Evolutionary conservation across 1,140 invertebrate genomes (phyloP).

Genomic region (Whitmania pigra): DNA sequence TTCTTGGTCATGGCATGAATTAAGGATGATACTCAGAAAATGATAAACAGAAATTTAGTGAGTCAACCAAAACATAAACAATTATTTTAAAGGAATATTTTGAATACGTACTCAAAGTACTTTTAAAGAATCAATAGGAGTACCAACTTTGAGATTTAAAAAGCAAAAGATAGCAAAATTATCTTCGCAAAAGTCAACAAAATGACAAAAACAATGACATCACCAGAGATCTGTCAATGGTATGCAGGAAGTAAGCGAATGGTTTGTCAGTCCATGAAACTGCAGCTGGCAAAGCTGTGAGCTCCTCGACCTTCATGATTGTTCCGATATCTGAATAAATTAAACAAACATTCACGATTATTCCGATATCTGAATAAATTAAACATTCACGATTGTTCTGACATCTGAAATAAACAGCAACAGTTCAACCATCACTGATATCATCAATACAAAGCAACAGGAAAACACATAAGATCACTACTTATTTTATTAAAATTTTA

Average conservation of each 20-base stretch:
- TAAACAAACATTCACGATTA: constrained; percentile 81
- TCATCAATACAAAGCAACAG: neutral
- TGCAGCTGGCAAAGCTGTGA: constrained; percentile 74
- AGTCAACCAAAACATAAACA: neutral
- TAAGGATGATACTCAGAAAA: too few relatives aligned
- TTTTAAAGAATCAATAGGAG: neutral
- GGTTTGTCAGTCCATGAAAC: constrained; percentile 93
- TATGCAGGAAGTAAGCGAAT: constrained; percentile 86
- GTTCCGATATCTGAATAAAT: constrained; percentile 69
- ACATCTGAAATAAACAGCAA: constrained; percentile 56
- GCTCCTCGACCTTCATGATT: constrained; percentile 87
- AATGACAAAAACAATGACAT: constrained; percentile 19
- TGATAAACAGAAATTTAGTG: neutral
- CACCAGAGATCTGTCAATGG: constrained; percentile 59
- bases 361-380: constrained; percentile 65
- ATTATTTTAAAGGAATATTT: neutral
- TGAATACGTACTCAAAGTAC: neutral
- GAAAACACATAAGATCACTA: too few relatives aligned
- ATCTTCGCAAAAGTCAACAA: neutral
- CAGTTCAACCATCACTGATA: neutral
- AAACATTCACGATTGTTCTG: constrained; percentile 92
- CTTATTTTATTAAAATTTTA: too few relatives aligned
- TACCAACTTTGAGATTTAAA: neutral
- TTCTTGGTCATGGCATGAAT: too few relatives aligned
- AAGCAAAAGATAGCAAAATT: neutral